Evolutionary conservation across 2,888 invertebrate genomes (phyloP).

Genomic region (Agrotis exclamationis): DNA sequence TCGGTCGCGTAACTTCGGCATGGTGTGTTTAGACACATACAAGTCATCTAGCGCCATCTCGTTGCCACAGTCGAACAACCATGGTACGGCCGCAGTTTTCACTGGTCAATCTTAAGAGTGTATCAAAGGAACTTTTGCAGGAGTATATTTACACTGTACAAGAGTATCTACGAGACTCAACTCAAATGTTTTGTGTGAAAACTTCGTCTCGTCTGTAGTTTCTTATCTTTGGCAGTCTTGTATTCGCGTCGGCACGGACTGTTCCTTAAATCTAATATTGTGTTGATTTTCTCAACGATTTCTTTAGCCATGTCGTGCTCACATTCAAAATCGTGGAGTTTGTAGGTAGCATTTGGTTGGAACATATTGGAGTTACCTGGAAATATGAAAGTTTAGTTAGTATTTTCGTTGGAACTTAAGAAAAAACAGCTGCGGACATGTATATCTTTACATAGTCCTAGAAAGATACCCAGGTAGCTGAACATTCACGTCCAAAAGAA

Average conservation of each 20-base stretch:
- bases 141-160: constrained; percentile 69
- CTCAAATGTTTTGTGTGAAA: constrained; percentile 88
- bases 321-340: constrained; percentile 97
- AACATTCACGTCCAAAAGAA: too few species aligned
- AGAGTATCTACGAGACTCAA: constrained; percentile 70
- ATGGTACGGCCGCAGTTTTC: constrained; percentile 1
- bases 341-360: constrained; percentile 92
- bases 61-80: too few species aligned
- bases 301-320: constrained; percentile 94
- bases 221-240: constrained; percentile 94
- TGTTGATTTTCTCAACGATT: constrained; percentile 96
- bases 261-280: constrained; percentile 95
- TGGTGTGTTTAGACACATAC: too few species aligned
- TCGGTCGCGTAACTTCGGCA: too few species aligned
- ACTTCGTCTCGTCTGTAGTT: constrained; percentile 92
- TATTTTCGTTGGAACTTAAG: neutral
- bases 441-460: too few species aligned
- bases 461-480: too few species aligned
- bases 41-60: too few species aligned
- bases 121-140: constrained; percentile 64
- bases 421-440: too few species aligned
- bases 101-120: constrained; percentile 59
- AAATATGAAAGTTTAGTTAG: constrained; percentile 11
- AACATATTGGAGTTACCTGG: constrained; percentile 77
- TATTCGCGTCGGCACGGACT: constrained; percentile 96